Conservation (phyloP, 2,888 invertebrate genomes). For the Erebia palarica region DNA sequence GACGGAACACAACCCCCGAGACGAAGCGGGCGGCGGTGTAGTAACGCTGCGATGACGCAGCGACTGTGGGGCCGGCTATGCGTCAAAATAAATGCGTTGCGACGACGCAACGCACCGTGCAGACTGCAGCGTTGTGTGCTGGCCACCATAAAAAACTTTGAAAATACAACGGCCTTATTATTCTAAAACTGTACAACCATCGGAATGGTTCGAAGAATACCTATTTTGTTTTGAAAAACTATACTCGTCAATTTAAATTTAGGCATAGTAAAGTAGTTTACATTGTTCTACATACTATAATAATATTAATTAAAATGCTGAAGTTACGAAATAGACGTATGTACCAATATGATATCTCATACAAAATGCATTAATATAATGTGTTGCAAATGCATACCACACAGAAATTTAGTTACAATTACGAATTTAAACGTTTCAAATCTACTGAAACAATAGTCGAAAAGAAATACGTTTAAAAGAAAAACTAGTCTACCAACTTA, state of each 20-base stretch:
- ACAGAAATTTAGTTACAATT: constrained; percentile 50
- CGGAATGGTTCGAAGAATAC: constrained; percentile 26
- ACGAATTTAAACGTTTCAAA: constrained; percentile 43
- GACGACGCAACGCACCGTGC: too few species aligned
- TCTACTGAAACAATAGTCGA: constrained; percentile 50
- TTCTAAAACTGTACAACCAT: constrained; percentile 28
- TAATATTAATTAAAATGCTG: constrained; percentile 5
- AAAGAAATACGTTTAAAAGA: constrained; percentile 68
- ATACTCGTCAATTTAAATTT: constrained; percentile 36
- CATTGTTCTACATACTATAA: neutral
- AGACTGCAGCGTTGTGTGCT: neutral
- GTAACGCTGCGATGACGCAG: too few species aligned
- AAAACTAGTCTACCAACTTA: constrained; percentile 63
- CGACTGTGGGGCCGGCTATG: too few species aligned
- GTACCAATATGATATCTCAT: neutral
- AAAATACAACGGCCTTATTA: constrained; percentile 26
- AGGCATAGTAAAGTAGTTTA: neutral
- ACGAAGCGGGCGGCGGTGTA: too few species aligned
- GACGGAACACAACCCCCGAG: too few species aligned
- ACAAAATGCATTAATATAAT: neutral
- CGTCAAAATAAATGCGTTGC: too few species aligned
- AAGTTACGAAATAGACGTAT: constrained; percentile 5
- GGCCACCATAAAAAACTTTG: constrained; percentile 16
- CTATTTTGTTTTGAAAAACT: constrained; percentile 24
- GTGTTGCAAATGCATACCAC: neutral